Percentiles rank a stretch among this genome's conserved stretches.
phyloP scores from a whole-genome alignment of 2,113 vertebrate genomes.

The Mungos mungo region DNA sequence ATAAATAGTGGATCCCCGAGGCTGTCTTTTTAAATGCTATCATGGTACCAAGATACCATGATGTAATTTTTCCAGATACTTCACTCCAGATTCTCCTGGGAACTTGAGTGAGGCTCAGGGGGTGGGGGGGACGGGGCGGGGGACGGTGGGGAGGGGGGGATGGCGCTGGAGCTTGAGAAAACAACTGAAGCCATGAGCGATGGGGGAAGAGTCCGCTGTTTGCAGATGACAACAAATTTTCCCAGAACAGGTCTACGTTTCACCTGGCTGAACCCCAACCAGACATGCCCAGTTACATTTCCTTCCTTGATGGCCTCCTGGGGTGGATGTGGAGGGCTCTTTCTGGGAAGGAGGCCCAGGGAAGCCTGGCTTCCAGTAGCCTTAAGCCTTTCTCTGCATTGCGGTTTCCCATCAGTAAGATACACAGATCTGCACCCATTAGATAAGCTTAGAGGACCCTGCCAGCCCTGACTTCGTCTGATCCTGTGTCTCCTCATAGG shows the following conservation, averaged over 20 bases:
- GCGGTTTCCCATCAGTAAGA: neutral
- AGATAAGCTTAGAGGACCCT: conserved; percentile 15
- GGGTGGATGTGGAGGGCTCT: neutral
- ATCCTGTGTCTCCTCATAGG: neutral
- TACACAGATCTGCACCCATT: neutral
- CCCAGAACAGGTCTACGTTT: neutral
- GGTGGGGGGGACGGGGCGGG: no score
- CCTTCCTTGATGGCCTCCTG: no score
- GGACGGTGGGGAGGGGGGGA: no score
- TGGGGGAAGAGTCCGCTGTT: neutral
- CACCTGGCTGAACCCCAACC: neutral
- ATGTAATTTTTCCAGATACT: neutral
- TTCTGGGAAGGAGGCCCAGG: neutral
- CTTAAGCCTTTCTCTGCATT: neutral
- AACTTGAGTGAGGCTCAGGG: neutral
- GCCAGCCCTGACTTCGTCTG: neutral
- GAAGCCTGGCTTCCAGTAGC: neutral
- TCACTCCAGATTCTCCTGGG: neutral
- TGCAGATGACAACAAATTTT: neutral
- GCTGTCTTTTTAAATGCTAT: neutral
- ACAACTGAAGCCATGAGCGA: neutral
- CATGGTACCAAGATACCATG: neutral
- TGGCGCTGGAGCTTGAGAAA: neutral
- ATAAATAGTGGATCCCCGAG: neutral
- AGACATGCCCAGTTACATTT: neutral